These are phyloP conservation scores for Babylonia areolata DNA, from an alignment of 1,140 invertebrate species.

Conservation along the genomic window DNA sequence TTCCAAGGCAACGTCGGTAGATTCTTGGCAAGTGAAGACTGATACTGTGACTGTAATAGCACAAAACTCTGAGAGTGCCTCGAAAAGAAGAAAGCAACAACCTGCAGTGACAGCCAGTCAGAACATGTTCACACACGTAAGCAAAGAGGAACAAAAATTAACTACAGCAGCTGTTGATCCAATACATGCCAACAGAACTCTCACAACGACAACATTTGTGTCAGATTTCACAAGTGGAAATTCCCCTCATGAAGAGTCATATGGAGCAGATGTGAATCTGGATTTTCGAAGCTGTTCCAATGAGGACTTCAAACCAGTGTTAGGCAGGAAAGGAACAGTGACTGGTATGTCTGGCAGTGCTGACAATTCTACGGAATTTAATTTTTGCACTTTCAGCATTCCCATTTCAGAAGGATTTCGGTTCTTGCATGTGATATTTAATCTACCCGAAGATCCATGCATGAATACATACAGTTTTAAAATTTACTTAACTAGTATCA, in stretches of 20 bases:
- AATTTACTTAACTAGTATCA: background rate
- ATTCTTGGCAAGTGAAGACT: no score
- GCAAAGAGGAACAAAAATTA: background rate
- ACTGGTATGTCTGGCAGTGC: background rate
- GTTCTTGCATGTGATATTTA: background rate
- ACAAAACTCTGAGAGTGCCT: no score
- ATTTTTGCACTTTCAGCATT: background rate
- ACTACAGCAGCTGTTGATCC: background rate
- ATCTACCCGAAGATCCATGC: background rate
- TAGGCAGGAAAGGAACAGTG: background rate
- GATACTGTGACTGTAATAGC: no score
- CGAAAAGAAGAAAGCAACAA: background rate
- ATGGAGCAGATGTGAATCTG: background rate
- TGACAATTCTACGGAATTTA: background rate
- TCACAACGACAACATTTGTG: background rate
- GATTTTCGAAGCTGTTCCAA: background rate
- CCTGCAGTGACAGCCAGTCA: background rate
- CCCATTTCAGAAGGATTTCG: background rate
- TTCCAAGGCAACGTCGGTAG: no score
- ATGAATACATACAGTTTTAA: background rate
- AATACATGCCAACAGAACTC: background rate
- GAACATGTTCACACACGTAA: background rate
- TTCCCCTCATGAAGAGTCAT: background rate
- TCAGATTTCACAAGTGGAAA: background rate
- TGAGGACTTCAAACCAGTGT: background rate